phyloP scores from a whole-genome alignment of 2,888 invertebrate species.

The Stramonita haemastoma region DNA sequence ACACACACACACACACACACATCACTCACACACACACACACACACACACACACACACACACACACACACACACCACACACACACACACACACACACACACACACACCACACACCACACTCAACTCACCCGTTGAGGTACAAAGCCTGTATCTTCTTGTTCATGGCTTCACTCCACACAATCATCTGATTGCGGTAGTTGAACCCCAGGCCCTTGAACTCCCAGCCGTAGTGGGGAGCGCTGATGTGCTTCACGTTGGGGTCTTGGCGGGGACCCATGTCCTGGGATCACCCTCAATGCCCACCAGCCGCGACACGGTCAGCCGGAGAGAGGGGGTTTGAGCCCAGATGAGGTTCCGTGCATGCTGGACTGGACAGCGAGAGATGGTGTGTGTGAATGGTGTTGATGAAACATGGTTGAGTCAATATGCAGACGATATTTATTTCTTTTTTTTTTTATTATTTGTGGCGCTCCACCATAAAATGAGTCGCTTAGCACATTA shows the following conservation, averaged over 20 bases:
- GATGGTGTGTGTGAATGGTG: background rate
- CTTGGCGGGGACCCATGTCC: constrained; percentile 63
- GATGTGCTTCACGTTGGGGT: constrained; percentile 58
- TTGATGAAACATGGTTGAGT: background rate
- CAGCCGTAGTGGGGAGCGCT: constrained; percentile 71
- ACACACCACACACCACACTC: background rate
- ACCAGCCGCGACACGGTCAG: constrained; percentile 67
- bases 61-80: background rate
- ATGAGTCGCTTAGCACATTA: too few relatives aligned
- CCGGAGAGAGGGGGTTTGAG: constrained; percentile 63
- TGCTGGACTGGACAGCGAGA: constrained; percentile 64
- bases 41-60: constrained; percentile 12
- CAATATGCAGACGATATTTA: too few relatives aligned
- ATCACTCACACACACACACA: constrained; percentile 16
- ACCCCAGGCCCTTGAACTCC: constrained; percentile 71
- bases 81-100: constrained; percentile 17
- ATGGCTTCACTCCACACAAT: constrained; percentile 71
- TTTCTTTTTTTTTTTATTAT: too few relatives aligned
- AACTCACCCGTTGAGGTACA: constrained; percentile 36
- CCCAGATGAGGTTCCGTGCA: constrained; percentile 71
- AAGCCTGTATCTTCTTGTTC: constrained; percentile 65
- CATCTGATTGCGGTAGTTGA: constrained; percentile 61
- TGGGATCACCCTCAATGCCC: constrained; percentile 70
- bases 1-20: constrained; percentile 8
- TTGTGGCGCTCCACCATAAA: too few relatives aligned